Evolutionary conservation across 1,140 invertebrate species (phyloP), one percentile per base, ranked within the genome.

Genomic region (Cyclina sinensis): DNA sequence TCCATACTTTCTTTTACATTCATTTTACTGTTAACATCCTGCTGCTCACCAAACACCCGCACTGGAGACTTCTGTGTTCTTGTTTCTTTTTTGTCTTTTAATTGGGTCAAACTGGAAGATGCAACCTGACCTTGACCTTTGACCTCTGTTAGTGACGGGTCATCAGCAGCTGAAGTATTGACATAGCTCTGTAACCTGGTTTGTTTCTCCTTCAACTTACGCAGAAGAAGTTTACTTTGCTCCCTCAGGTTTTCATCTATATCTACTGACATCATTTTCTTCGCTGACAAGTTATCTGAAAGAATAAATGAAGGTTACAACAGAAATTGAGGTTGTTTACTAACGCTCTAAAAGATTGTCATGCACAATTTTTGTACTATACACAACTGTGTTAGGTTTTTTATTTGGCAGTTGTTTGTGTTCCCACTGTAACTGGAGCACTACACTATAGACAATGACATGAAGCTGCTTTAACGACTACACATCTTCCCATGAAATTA

Each of bases 181-280:
- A 87, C 43, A 70, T 39, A 78, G 27, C 30, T 59, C 62, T 89
- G 81, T 24, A 89, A 54, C 57, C 43, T 43, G n/a, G 79, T 59
- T 57, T 89, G 88, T 51, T 89, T 85, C 21, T 85, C 81, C 43
- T 89, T 89, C 27, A 89, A 54, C 57, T 73, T 76, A 5, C 83
- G 39, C 18, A 89, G 57, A 30, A 89, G 59, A 16, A 59, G 43
- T 46, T 89, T 85, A 43, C 88, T 85, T 39, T 86, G 81, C 43
- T 73, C 76, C 11, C 88, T 51, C 18, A 89, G 62, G 18, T 65
- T 43, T n/a, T 89, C 88, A 85, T 89, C 88, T 24, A 88, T 73
- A 5, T 80, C 65, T 7, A 76, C 68, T 39, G 79, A 70, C 65
- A 51, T 83, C 84, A 62, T 86, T 37, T 43, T 43, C 5, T 43